A percentile compares a stretch with the other conserved stretches of the same genome.
Evolutionary conservation across 92 coral and sea anemone species (phyloP).

Genomic region (Porites lobata): DNA sequence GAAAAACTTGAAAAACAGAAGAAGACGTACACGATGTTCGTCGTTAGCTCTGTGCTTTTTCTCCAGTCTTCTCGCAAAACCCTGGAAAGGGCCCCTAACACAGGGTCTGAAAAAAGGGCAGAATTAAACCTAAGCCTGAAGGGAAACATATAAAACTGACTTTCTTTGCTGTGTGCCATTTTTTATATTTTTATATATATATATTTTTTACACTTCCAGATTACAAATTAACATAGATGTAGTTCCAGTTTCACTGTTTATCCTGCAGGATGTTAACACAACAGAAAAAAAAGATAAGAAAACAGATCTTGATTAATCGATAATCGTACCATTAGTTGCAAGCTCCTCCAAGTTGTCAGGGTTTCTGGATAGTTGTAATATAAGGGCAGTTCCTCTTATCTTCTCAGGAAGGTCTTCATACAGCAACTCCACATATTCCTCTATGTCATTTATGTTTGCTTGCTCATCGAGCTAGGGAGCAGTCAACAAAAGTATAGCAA

Average conservation of each 20-base stretch:
- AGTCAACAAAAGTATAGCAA: not conserved
- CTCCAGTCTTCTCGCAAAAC: conserved; percentile 97
- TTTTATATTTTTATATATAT: no score
- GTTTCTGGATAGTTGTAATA: conserved; percentile 92
- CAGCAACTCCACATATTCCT: conserved; percentile 95
- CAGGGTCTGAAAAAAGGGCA: conserved; percentile 78
- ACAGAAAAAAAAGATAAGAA: not conserved
- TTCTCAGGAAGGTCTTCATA: conserved; percentile 98
- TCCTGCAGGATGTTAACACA: not conserved
- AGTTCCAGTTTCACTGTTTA: no score
- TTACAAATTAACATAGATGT: no score
- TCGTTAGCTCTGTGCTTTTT: conserved; percentile 96
- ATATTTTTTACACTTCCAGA: no score
- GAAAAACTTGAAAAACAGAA: conserved; percentile 99
- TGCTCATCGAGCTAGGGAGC: conserved; percentile 88
- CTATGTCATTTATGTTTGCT: conserved; percentile 95
- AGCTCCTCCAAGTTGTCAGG: conserved; percentile 98
- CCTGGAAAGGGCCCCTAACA: conserved; percentile 93
- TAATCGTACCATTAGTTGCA: conserved; percentile 86
- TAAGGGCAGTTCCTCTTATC: conserved; percentile 94
- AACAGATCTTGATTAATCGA: not conserved
- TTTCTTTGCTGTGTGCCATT: no score
- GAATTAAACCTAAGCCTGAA: not conserved
- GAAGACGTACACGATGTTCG: conserved; percentile 95
- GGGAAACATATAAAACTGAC: not conserved